phyloP scores from a whole-genome alignment of 2,797 vertebrate species.

The Phoeniculus purpureus region DNA sequence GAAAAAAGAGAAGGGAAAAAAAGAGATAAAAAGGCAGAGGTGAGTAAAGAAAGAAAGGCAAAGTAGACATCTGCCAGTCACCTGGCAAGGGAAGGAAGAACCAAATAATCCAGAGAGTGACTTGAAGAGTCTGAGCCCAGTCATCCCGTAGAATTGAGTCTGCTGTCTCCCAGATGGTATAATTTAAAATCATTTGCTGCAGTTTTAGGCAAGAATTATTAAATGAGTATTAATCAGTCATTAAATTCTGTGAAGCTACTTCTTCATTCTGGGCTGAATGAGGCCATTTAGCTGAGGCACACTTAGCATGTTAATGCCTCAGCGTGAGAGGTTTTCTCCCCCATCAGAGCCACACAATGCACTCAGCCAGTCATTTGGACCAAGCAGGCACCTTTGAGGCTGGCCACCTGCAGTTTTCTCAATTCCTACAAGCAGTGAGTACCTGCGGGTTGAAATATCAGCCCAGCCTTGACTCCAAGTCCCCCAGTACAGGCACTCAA shows the following conservation, averaged over 20 bases:
- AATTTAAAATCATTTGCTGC: conserved; percentile 62
- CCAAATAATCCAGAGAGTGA: not conserved
- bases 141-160: conserved; percentile 25
- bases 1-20: no score
- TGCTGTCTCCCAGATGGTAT: conserved; percentile 51
- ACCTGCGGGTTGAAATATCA: not conserved
- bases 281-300: not conserved
- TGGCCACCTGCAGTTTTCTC: not conserved
- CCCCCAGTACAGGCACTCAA: not conserved
- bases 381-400: not conserved
- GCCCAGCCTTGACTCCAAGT: not conserved
- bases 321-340: not conserved
- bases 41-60: not conserved
- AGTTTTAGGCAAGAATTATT: conserved; percentile 65
- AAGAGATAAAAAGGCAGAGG: not conserved
- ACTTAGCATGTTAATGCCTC: conserved; percentile 30
- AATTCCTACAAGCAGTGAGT: not conserved
- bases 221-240: conserved; percentile 72
- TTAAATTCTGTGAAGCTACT: conserved; percentile 45
- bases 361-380: not conserved
- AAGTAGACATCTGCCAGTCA: not conserved
- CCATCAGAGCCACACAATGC: fast-evolving
- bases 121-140: not conserved
- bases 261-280: conserved; percentile 34
- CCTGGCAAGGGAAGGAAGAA: not conserved